Evolutionary conservation across 2,113 vertebrate species (phyloP), one percentile per base, ranked within the genome.

Genomic region (Xiphophorus couchianus): DNA sequence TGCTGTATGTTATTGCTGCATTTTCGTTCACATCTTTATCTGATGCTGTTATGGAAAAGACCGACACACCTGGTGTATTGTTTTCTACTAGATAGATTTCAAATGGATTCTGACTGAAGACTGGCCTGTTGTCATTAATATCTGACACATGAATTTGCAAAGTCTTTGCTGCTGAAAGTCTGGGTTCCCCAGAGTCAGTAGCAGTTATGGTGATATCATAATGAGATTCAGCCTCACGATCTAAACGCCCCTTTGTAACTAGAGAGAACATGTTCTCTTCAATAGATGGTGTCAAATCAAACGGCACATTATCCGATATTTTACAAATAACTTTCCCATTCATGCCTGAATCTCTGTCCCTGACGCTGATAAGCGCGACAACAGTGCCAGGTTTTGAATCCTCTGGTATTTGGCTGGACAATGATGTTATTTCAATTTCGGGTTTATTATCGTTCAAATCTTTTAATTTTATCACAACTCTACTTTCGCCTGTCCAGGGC

Each of bases 401-500:
- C 33, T 94, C 94, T 0, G 83, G 76, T 1, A 94, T 82, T 22
- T 80, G 10, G 0, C 74, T 90, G 3, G 90, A 90, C 37, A 93
- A 22, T 1, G 92, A 93, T 2, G 92, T 94, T 4, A 94, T 77
- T 51, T 94, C 91, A 72, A 94, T 91, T 0, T 86, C 85, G 25
- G 93, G 93, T 14, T 61, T 60, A 65, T 94, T 94, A 30, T 94
- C 94, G 39, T 94, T 94, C 1, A 92, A 3, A 28, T 95, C 93
- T 62, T 77, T 81, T 12, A 94, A 86, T 74, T 92, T 90, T 12
- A 94, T 89, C 0, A 87, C 3, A 0, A 94, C 87, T 76, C 89
- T 88, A 27, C 85, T 84, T 77, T 91, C 87, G 0, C 1, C 29
- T 0, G 0, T 89, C 33, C 77, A 73, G 0, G 93, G 90, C 14